A percentile compares a stretch with the other conserved stretches of the same genome.
phyloP scores from a whole-genome alignment of 2,113 vertebrate species.

The Chloropsis hardwickii region DNA sequence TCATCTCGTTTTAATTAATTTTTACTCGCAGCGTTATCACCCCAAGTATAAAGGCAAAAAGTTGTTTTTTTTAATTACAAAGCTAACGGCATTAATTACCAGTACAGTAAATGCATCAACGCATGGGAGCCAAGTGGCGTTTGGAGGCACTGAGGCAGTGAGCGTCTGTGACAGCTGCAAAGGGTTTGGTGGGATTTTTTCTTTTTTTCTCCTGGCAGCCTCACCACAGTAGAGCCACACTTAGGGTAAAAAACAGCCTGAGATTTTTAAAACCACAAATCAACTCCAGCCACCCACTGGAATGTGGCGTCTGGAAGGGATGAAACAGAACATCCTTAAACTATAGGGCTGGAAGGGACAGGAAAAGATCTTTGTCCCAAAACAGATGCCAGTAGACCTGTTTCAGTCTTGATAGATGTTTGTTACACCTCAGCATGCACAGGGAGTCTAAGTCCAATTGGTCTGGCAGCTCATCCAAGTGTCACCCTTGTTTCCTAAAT shows the following conservation, averaged over 20 bases:
- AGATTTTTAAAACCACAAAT: not conserved
- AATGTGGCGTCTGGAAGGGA: not conserved
- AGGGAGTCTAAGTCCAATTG: not conserved
- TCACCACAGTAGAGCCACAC: constrained; percentile 23
- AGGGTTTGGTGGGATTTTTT: not conserved
- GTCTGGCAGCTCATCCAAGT: not conserved
- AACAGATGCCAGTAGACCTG: not conserved
- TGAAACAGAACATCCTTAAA: not conserved
- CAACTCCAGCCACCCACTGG: not conserved
- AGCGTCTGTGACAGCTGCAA: constrained; percentile 66
- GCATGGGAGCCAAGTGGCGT: constrained; percentile 57
- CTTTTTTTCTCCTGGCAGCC: not conserved
- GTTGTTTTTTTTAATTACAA: constrained; percentile 81
- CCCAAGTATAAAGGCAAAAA: constrained; percentile 78
- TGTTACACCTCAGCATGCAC: not conserved
- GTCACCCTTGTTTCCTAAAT: not conserved
- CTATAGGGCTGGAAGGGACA: not conserved
- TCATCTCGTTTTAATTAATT: constrained; percentile 87
- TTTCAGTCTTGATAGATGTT: not conserved
- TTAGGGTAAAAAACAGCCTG: not conserved
- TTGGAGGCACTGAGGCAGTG: constrained; percentile 70
- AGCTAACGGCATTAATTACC: constrained; percentile 83
- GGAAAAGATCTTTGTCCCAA: not conserved
- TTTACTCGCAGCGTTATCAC: constrained; percentile 82
- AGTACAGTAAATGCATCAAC: constrained; percentile 75